Base-by-base conservation (phyloP, 2,113 vertebrate genomes). In the Tyto alba region DNA sequence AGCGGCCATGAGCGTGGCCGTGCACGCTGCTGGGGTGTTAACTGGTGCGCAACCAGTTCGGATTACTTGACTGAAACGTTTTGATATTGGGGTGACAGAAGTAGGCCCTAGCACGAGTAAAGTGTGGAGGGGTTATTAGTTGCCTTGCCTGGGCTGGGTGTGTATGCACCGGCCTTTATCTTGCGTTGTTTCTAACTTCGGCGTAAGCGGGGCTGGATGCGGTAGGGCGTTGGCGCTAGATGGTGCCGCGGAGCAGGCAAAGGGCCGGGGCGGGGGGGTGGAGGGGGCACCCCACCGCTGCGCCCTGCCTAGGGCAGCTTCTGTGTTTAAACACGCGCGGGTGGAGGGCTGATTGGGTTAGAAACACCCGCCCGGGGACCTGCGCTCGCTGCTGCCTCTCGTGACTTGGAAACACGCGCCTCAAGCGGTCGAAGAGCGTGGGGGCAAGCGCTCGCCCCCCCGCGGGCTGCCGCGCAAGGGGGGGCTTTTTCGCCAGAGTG, bases 191-290 rank as follows among this genome's bases (percentile, higher is more conserved):
- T 43, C 30, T 38, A 17, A 78, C n/a, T n/a, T n/a, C n/a, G n/a
- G n/a, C n/a, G n/a, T n/a, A n/a, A n/a, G n/a, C n/a, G n/a, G n/a
- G n/a, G n/a, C n/a, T n/a, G n/a, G n/a, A n/a, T n/a, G n/a, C n/a
- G n/a, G n/a, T n/a, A n/a, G n/a, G n/a, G n/a, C n/a, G n/a, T n/a
- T n/a, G n/a, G n/a, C 96, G 6, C 91, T 91, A 96, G 97, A 55
- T 97, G 96, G 96, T 89, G 95, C 55, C 15, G 5, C 69, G 45
- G 93, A 64, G 68, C 88, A 38, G 43, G 57, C 32, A 4, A 17
- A 29, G 62, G n/a, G n/a, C n/a, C n/a, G n/a, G n/a, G n/a, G n/a
- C n/a, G n/a, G n/a, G n/a, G n/a, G n/a, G n/a, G n/a, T n/a, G n/a
- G n/a, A n/a, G n/a, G n/a, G n/a, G n/a, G n/a, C n/a, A n/a, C n/a